Evolutionary conservation across 2,797 vertebrate species (phyloP).

Genomic region (Tamandua tetradactyla): DNA sequence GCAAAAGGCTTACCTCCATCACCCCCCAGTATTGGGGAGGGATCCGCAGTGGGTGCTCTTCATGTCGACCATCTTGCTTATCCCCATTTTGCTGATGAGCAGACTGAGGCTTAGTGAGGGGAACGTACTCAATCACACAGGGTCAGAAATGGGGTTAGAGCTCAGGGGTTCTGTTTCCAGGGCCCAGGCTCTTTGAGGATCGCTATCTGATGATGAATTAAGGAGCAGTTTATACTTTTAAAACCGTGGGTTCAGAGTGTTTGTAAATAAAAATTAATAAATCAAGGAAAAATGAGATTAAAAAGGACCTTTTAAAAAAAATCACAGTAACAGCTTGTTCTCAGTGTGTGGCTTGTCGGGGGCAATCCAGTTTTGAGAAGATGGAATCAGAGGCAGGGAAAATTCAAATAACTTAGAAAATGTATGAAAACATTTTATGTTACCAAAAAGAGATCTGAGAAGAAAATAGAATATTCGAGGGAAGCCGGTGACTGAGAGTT

Average conservation of each 20-base stretch:
- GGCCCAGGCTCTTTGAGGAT: background rate
- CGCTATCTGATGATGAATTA: fast-evolving
- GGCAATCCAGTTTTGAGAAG: background rate
- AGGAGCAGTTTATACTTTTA: background rate
- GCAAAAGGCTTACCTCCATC: background rate
- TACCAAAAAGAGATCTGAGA: background rate
- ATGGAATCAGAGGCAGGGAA: background rate
- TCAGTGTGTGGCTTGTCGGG: background rate
- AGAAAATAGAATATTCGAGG: background rate
- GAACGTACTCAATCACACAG: background rate
- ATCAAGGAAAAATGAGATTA: too few species aligned
- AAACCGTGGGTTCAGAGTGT: background rate
- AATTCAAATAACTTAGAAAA: background rate
- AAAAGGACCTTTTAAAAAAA: background rate
- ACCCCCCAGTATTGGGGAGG: background rate
- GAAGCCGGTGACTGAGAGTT: background rate
- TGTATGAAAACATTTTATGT: background rate
- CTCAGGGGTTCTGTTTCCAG: background rate
- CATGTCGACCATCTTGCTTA: fast-evolving
- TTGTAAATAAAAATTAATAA: too few species aligned
- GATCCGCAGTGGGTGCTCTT: fast-evolving
- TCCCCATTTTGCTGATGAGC: background rate
- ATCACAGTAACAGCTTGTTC: background rate
- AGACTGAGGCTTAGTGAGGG: background rate
- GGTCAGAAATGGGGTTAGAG: background rate